Conservation (phyloP, 2,113 vertebrate genomes). For the Burhinus bistriatus region DNA sequence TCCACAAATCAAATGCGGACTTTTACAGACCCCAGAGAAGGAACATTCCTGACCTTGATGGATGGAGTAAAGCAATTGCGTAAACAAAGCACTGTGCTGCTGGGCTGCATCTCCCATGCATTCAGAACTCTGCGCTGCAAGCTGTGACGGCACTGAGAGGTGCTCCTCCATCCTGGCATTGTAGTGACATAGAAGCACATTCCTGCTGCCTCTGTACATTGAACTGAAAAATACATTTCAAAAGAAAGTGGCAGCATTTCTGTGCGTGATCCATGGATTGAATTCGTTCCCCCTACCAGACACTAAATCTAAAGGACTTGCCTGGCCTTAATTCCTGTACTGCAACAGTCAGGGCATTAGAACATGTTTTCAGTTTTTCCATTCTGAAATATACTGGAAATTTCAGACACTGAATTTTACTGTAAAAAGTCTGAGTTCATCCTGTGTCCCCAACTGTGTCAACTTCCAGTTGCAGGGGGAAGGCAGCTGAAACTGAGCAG, state of each 20-base stretch:
- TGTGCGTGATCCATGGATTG: background rate
- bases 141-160: background rate
- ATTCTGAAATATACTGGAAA: background rate
- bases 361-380: background rate
- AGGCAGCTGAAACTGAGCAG: background rate
- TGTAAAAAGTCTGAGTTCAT: background rate
- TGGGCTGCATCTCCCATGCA: accelerated
- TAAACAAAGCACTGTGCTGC: background rate
- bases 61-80: background rate
- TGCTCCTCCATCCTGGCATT: background rate
- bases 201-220: background rate
- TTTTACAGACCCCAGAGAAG: background rate
- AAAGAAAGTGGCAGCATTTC: background rate
- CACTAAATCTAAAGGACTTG: background rate
- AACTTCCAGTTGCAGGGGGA: background rate
- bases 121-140: background rate
- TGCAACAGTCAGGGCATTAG: background rate
- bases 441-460: background rate
- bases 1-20: background rate
- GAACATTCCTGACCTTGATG: background rate
- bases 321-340: background rate
- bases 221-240: background rate
- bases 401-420: background rate
- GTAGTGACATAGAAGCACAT: background rate
- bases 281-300: background rate